A percentile compares a stretch with the other conserved stretches of the same genome.
phyloP scores from a whole-genome alignment of 2,888 invertebrate genomes.

The Embidobia sp. region DNA sequence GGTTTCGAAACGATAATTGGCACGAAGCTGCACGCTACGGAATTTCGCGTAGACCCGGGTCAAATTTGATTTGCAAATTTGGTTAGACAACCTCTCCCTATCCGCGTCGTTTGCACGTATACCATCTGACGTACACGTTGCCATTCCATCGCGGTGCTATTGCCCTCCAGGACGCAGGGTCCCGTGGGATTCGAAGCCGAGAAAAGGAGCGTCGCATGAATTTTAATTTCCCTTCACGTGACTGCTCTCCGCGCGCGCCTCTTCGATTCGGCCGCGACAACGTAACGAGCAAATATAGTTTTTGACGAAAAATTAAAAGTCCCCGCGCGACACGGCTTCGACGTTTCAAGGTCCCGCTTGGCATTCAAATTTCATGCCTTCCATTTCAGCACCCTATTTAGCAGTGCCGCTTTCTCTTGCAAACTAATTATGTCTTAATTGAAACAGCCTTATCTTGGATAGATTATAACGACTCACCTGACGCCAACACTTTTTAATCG shows the following conservation, averaged over 20 bases:
- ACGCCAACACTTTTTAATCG: too few species aligned
- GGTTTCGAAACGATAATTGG: slow-evolving; percentile 76
- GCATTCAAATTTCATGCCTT: slow-evolving; percentile 39
- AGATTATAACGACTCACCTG: too few species aligned
- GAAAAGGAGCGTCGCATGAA: slow-evolving; percentile 78
- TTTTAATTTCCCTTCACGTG: slow-evolving; percentile 77
- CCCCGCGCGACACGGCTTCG: slow-evolving; percentile 51
- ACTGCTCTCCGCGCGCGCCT: slow-evolving; percentile 54
- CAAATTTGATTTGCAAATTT: slow-evolving; percentile 80
- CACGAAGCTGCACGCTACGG: slow-evolving; percentile 72
- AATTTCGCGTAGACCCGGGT: slow-evolving; percentile 72
- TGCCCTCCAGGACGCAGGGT: slow-evolving; percentile 70
- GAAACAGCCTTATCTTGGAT: slow-evolving; percentile 10
- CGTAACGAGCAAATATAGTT: slow-evolving; percentile 77
- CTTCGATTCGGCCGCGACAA: slow-evolving; percentile 70
- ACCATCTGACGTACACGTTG: slow-evolving; percentile 59
- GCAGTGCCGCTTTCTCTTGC: not conserved
- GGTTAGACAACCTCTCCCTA: slow-evolving; percentile 72
- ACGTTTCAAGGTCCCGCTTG: slow-evolving; percentile 18
- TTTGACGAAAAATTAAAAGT: slow-evolving; percentile 78
- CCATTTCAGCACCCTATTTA: slow-evolving; percentile 22
- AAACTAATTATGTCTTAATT: slow-evolving; percentile 17
- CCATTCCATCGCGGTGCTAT: slow-evolving; percentile 66
- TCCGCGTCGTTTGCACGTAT: too few species aligned
- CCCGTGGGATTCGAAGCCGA: slow-evolving; percentile 75